Conservation (phyloP, 2,888 invertebrate genomes). For the Autographa gamma region DNA sequence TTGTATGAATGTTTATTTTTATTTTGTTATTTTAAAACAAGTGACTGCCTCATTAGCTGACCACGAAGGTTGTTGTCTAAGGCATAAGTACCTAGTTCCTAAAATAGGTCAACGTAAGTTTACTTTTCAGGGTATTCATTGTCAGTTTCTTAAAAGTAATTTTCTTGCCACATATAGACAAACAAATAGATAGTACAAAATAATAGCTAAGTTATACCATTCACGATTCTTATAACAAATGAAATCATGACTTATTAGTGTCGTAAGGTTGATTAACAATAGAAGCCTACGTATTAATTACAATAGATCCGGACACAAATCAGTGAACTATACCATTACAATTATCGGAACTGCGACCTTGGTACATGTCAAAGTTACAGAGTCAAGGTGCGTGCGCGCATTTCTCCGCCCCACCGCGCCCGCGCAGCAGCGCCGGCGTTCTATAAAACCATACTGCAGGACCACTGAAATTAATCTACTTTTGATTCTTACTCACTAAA, state of each 20-base stretch:
- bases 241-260: slow-evolving; percentile 26
- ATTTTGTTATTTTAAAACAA: not conserved
- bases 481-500: slow-evolving; percentile 71
- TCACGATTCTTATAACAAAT: slow-evolving; percentile 33
- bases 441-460: slow-evolving; percentile 77
- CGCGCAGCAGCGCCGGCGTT: slow-evolving; percentile 59
- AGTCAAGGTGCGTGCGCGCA: slow-evolving; percentile 74
- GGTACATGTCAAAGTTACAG: slow-evolving; percentile 73
- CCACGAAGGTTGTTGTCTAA: not conserved
- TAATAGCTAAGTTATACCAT: not conserved
- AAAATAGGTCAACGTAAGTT: no score
- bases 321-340: slow-evolving; percentile 23
- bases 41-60: not conserved
- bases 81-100: no score
- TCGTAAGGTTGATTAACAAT: slow-evolving; percentile 44
- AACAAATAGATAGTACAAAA: no score
- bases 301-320: slow-evolving; percentile 57
- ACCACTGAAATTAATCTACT: slow-evolving; percentile 76
- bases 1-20: not conserved
- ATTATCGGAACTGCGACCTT: slow-evolving; percentile 67
- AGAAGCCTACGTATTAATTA: slow-evolving; percentile 45
- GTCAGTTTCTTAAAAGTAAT: no score
- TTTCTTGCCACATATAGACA: no score
- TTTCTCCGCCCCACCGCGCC: slow-evolving; percentile 77
- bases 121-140: no score